Percentiles rank a stretch among this genome's conserved stretches.
Conservation (phyloP, 2,888 invertebrate genomes). For the Amphipyra berbera region DNA sequence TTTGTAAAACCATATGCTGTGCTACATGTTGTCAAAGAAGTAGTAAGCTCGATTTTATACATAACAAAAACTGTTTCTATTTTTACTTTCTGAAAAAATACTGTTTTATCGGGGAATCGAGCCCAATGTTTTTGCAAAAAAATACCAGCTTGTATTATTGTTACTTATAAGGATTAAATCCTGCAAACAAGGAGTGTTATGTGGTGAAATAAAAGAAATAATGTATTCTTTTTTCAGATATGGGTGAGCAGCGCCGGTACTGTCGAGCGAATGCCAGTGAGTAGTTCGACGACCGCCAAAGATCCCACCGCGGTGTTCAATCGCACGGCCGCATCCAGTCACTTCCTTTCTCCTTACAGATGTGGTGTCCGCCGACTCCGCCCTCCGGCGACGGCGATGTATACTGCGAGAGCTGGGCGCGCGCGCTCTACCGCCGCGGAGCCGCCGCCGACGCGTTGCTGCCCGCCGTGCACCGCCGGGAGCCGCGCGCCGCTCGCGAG, state of each 20-base stretch:
- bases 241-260: conserved; percentile 93
- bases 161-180: too few relatives aligned
- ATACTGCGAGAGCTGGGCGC: conserved; percentile 95
- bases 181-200: too few relatives aligned
- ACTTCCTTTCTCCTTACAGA: conserved; percentile 86
- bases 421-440: conserved; percentile 95
- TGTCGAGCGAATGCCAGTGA: conserved; percentile 94
- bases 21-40: too few relatives aligned
- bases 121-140: too few relatives aligned
- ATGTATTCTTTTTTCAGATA: conserved; percentile 86
- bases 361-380: conserved; percentile 99
- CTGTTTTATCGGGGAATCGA: too few relatives aligned
- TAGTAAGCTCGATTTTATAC: too few relatives aligned
- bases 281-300: conserved; percentile 71
- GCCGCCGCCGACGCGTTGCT: conserved; percentile 93
- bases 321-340: conserved; percentile 1
- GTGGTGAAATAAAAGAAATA: too few relatives aligned
- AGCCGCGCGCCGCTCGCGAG: conserved; percentile 89
- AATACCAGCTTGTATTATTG: too few relatives aligned
- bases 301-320: background rate
- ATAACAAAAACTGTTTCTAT: too few relatives aligned
- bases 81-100: too few relatives aligned
- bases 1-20: too few relatives aligned
- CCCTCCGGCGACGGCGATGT: conserved; percentile 97
- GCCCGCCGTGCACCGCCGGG: conserved; percentile 91